Conservation (phyloP, 2,888 invertebrate species). For the Heliconius aoede region DNA sequence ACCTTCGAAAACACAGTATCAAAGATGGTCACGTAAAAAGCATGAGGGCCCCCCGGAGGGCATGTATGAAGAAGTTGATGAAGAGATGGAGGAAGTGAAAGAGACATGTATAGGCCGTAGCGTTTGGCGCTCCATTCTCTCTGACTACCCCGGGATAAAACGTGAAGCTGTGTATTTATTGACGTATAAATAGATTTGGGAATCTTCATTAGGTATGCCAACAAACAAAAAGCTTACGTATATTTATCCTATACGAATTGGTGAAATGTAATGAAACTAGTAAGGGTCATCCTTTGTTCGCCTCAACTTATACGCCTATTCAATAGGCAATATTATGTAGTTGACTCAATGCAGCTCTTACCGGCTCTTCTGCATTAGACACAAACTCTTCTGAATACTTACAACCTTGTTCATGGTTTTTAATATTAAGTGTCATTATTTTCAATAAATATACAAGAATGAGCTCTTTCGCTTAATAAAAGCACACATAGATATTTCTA, state of each 20-base stretch:
- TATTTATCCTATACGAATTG: background rate
- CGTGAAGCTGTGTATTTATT: too few species aligned
- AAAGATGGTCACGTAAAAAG: too few species aligned
- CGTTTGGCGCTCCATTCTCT: too few species aligned
- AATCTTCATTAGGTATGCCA: background rate
- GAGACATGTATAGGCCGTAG: too few species aligned
- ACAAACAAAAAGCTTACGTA: background rate
- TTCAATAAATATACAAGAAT: background rate
- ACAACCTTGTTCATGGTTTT: background rate
- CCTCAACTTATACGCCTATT: background rate
- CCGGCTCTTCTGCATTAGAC: conserved; percentile 2
- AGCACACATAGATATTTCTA: background rate
- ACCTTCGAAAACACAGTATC: too few species aligned
- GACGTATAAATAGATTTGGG: background rate
- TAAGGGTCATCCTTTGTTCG: conserved; percentile 10
- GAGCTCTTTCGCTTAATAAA: background rate
- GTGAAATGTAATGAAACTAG: background rate
- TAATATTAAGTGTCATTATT: background rate
- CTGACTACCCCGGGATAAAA: too few species aligned
- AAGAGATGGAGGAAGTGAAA: too few species aligned
- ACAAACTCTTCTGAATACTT: conserved; percentile 9
- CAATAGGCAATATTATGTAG: conserved; percentile 6
- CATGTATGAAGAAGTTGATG: too few species aligned
- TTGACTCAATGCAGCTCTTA: conserved; percentile 9
- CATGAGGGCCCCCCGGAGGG: too few species aligned